These are phyloP conservation scores for Acanthopleura granulata DNA, from an alignment of 2,888 invertebrate species.

Conservation along the genomic window DNA sequence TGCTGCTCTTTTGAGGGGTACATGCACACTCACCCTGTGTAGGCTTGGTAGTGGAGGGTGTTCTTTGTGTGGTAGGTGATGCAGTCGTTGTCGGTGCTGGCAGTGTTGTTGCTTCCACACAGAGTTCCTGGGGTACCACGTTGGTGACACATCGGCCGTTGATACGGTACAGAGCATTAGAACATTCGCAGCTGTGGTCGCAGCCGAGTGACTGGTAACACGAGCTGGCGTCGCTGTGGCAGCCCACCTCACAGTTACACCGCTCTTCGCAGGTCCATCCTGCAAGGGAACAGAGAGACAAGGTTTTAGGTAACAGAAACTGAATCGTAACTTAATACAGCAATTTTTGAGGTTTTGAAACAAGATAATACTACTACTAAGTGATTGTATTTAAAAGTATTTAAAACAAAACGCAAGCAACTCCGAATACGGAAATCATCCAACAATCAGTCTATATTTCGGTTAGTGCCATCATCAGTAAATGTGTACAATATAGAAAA, in stretches of 20 bases:
- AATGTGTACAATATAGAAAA: no score
- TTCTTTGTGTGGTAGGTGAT: neutral
- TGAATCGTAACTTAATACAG: no score
- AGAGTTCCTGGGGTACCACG: neutral
- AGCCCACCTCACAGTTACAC: conserved; percentile 3
- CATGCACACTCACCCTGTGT: neutral
- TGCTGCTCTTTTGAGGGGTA: no score
- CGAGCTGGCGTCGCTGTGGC: neutral
- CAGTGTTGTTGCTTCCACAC: neutral
- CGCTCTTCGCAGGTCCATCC: neutral
- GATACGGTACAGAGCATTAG: neutral
- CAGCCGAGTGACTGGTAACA: neutral
- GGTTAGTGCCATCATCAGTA: no score
- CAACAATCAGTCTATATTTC: no score
- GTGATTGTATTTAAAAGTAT: no score
- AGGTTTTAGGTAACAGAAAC: no score
- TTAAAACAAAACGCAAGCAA: no score
- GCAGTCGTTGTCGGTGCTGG: neutral
- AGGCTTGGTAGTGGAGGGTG: neutral
- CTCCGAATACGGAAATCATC: no score
- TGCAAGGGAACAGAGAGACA: neutral
- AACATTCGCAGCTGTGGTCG: neutral
- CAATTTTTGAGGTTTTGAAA: no score
- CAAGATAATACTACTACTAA: no score
- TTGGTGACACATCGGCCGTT: conserved; percentile 2